These are phyloP conservation scores for Virgularia gustaviana DNA, from an alignment of 92 coral and sea anemone genomes.

Conservation along the genomic window DNA sequence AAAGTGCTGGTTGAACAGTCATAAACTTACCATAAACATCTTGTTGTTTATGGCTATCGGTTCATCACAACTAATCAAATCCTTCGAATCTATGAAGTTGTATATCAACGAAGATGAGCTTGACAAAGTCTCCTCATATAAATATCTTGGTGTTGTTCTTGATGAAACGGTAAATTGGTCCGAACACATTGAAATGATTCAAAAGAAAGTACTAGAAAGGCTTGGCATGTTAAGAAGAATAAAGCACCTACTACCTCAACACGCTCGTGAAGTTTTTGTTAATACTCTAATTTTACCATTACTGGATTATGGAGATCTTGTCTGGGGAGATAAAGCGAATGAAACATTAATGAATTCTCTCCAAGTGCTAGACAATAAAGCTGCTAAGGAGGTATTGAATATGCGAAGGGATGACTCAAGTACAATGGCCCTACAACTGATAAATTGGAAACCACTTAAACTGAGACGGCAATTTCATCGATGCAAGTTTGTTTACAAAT, in stretches of 20 bases:
- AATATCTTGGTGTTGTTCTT: slow-evolving; percentile 17
- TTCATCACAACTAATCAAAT: slow-evolving; percentile 9
- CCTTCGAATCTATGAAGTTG: slow-evolving; percentile 18
- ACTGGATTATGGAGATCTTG: slow-evolving; percentile 44
- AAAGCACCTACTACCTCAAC: slow-evolving; percentile 42
- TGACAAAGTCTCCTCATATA: slow-evolving; percentile 21
- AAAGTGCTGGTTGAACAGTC: slow-evolving; percentile 20
- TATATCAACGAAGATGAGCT: slow-evolving; percentile 28
- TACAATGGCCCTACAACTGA: slow-evolving; percentile 3
- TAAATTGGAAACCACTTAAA: slow-evolving; percentile 8
- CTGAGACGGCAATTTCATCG: slow-evolving; percentile 19
- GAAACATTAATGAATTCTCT: slow-evolving; percentile 39
- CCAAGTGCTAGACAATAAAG: slow-evolving; percentile 46
- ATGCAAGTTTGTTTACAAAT: slow-evolving; percentile 8
- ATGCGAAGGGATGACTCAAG: slow-evolving; percentile 27
- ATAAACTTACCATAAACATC: slow-evolving; percentile 23
- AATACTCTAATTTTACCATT: slow-evolving; percentile 30
- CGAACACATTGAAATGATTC: slow-evolving; percentile 28
- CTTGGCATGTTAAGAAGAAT: slow-evolving; percentile 38
- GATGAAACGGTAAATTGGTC: slow-evolving; percentile 11
- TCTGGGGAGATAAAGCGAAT: slow-evolving; percentile 35
- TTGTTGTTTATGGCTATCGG: slow-evolving; percentile 18
- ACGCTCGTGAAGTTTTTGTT: slow-evolving; percentile 36
- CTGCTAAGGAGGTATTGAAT: slow-evolving; percentile 37
- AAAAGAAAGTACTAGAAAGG: slow-evolving; percentile 38